Evolutionary conservation across 2,888 invertebrate genomes (phyloP).

Genomic region (Habroteleia sp.): DNA sequence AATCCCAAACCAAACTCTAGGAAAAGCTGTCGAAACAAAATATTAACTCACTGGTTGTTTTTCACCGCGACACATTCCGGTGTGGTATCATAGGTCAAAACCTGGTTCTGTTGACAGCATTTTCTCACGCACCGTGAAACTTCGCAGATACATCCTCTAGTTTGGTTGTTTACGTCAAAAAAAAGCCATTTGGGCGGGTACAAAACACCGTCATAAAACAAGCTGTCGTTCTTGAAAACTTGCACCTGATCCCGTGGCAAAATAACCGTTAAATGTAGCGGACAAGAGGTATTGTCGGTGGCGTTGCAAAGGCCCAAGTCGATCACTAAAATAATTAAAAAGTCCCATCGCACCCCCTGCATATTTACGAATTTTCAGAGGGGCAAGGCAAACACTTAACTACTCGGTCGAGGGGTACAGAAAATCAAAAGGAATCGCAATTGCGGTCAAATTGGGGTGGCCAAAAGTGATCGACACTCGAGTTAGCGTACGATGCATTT

Average conservation of each 20-base stretch:
- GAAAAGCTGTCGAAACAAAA: not conserved
- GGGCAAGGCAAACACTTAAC: too few species aligned
- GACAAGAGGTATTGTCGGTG: slow-evolving; percentile 12
- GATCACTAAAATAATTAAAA: slow-evolving; percentile 10
- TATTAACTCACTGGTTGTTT: slow-evolving; percentile 33
- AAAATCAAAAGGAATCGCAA: too few species aligned
- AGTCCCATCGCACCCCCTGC: not conserved
- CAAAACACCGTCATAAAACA: slow-evolving; percentile 62
- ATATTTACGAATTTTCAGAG: too few species aligned
- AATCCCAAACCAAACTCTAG: too few species aligned
- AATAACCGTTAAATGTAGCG: slow-evolving; percentile 18
- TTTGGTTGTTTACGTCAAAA: slow-evolving; percentile 60
- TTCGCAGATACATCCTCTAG: slow-evolving; percentile 71
- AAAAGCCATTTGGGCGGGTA: slow-evolving; percentile 67
- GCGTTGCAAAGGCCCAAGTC: slow-evolving; percentile 1
- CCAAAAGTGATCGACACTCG: too few species aligned
- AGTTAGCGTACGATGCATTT: too few species aligned
- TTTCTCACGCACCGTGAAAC: slow-evolving; percentile 70
- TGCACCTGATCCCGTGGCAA: slow-evolving; percentile 12
- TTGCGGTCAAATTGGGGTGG: too few species aligned
- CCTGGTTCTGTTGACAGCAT: slow-evolving; percentile 71
- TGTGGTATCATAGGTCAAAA: slow-evolving; percentile 7
- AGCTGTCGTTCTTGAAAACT: slow-evolving; percentile 64
- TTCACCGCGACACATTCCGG: slow-evolving; percentile 30
- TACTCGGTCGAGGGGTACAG: too few species aligned